Evolutionary conservation across 1,140 invertebrate species (phyloP).

Genomic region (Pseudobourletiella spinata): DNA sequence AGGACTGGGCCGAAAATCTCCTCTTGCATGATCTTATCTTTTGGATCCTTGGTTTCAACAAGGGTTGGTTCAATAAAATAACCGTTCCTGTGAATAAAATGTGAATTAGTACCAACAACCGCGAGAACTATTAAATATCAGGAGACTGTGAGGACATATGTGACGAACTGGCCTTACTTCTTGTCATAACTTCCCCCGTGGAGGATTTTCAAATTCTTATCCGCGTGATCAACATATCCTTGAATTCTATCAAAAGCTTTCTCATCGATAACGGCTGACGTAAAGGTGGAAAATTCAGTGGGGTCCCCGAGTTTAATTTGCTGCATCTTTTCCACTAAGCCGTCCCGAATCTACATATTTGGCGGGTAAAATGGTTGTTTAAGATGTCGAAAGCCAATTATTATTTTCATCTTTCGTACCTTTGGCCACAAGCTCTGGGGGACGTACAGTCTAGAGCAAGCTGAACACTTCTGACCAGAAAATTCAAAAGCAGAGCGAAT

Average conservation of each 20-base stretch:
- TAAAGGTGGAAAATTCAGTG: conserved; percentile 71
- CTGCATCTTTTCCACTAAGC: conserved; percentile 54
- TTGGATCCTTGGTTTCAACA: conserved; percentile 73
- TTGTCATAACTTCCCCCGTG: conserved; percentile 83
- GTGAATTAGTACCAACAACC: not conserved
- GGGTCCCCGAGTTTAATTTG: conserved; percentile 79
- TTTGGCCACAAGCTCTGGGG: conserved; percentile 82
- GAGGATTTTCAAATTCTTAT: conserved; percentile 70
- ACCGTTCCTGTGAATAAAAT: conserved; percentile 56
- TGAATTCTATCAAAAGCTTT: conserved; percentile 84
- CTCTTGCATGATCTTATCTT: conserved; percentile 84
- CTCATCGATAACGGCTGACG: conserved; percentile 92
- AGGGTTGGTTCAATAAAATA: conserved; percentile 96
- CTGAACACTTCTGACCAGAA: conserved; percentile 97
- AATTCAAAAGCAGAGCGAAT: conserved; percentile 90
- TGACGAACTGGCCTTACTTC: no score
- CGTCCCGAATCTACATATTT: conserved; percentile 55
- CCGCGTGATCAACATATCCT: conserved; percentile 83
- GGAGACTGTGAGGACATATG: not conserved
- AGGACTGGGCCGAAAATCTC: conserved; percentile 96
- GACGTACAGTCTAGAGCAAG: conserved; percentile 91
- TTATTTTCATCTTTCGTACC: conserved; percentile 46
- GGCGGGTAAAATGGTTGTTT: not conserved
- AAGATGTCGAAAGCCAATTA: no score
- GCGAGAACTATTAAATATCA: not conserved